Evolutionary conservation across 2,797 vertebrate species (phyloP), one percentile per base, ranked within the genome.

Genomic region (Enteromius viviparus): DNA sequence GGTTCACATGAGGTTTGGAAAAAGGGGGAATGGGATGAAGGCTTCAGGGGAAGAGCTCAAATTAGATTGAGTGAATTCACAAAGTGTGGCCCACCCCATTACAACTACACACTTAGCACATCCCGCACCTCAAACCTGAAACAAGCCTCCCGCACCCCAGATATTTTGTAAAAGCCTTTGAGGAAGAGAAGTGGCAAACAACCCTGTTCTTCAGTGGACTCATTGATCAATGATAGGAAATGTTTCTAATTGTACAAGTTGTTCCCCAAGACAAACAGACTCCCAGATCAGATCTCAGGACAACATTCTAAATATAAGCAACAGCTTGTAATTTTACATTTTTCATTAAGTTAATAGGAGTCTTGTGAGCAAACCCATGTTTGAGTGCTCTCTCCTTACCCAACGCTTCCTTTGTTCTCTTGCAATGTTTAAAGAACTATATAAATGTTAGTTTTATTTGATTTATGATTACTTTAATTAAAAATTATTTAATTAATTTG

Each of bases 1-100:
- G 80, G 88, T 89, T 84, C 87, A 85, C 84, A 83, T 88, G 89
- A 91, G 88, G 91, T 90, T 89, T 89, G 80, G 86, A 91, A 92
- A 86, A 64, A 87, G 72, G 78, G 88, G 87, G 85, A 88, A 80
- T n/a, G 45, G 88, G 78, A 89, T 76, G 89, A 85, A 81, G 87
- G 86, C 90, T 91, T 87, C 53, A 82, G 91, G 89, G 89, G 85
- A 89, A 92, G 84, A 91, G 88, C 90, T 93, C 91, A 94, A 94
- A 94, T 94, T 94, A 93, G 92, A 94, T 94, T 94, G 93, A 90
- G 86, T 89, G 92, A 92, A 93, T 93, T 93, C 91, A 94, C 92
- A 94, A 94, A 94, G 92, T 93, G 90, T 88, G 88, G 92, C 89
- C 83, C 89, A 90, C 90, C 89, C 92, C 90, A 89, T 91, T 79